These are phyloP conservation scores for Cephus cinctus DNA, from an alignment of 1,140 invertebrate genomes.

Conservation along the genomic window DNA sequence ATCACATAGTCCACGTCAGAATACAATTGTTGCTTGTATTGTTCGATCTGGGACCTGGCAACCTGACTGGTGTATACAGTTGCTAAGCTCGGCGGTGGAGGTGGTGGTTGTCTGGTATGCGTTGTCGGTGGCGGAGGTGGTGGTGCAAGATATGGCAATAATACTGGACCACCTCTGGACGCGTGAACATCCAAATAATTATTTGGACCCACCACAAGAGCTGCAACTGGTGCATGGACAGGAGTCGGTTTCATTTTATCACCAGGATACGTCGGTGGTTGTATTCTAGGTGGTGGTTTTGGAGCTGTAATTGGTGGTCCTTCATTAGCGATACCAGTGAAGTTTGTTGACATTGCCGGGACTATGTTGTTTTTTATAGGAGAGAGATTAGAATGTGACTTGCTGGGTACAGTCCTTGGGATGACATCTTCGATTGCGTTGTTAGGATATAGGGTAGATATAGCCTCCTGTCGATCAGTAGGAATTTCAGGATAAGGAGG, in stretches of 20 bases:
- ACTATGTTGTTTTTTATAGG: not conserved
- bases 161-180: conserved; percentile 59
- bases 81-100: conserved; percentile 60
- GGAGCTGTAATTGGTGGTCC: conserved; percentile 25
- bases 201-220: conserved; percentile 63
- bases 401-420: not conserved
- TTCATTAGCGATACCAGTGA: conserved; percentile 4
- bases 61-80: conserved; percentile 67
- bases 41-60: conserved; percentile 75
- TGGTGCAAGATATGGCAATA: conserved; percentile 64
- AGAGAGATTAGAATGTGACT: not conserved
- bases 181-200: conserved; percentile 70
- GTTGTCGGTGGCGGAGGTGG: conserved; percentile 58
- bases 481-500: conserved; percentile 61
- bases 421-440: conserved; percentile 11
- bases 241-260: conserved; percentile 60
- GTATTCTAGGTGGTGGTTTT: conserved; percentile 48
- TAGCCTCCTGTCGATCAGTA: conserved; percentile 31
- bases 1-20: conserved; percentile 89
- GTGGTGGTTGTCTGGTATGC: conserved; percentile 51
- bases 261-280: conserved; percentile 54
- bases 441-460: conserved; percentile 25
- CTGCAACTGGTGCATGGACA: conserved; percentile 48
- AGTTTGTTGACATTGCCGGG: not conserved
- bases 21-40: conserved; percentile 83